Evolutionary conservation across 2,113 vertebrate species (phyloP).

Genomic region (Puntigrus tetrazona): DNA sequence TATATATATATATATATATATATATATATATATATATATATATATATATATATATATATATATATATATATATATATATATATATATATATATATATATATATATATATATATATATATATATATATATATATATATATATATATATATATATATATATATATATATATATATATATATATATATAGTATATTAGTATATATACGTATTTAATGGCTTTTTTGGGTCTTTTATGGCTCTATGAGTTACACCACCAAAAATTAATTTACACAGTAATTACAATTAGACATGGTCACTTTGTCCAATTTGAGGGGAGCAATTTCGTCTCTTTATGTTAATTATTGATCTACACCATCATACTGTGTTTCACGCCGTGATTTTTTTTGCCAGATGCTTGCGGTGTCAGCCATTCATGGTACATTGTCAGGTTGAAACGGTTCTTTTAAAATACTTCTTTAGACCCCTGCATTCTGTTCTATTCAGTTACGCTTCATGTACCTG

Average conservation of each 20-base stretch:
- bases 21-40: too few species aligned
- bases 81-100: too few species aligned
- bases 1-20: too few species aligned
- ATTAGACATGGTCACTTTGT: background rate
- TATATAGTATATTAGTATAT: too few species aligned
- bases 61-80: too few species aligned
- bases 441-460: background rate
- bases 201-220: too few species aligned
- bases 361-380: background rate
- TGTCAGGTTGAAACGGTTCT: background rate
- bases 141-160: too few species aligned
- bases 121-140: too few species aligned
- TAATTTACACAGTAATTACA: background rate
- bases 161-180: too few species aligned
- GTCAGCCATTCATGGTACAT: background rate
- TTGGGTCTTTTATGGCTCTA: background rate
- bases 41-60: too few species aligned
- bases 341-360: background rate
- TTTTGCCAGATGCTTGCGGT: background rate
- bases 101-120: too few species aligned
- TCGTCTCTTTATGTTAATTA: background rate
- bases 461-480: background rate
- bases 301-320: background rate
- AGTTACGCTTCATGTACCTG: background rate
- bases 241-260: background rate